Evolutionary conservation across 2,113 vertebrate genomes (phyloP).

Genomic region (Dicentrarchus labrax): DNA sequence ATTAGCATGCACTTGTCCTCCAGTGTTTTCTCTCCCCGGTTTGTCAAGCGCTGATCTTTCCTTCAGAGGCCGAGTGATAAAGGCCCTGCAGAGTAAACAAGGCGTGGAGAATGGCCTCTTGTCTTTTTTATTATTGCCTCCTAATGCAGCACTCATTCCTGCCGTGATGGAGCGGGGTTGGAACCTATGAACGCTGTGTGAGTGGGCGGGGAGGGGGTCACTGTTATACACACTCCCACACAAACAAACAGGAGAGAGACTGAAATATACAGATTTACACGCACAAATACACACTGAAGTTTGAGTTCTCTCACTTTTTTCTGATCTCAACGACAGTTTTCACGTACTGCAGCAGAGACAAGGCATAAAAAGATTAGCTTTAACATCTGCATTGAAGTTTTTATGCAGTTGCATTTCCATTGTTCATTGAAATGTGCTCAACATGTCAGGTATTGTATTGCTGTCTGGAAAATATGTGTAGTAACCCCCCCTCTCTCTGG

Average conservation of each 20-base stretch:
- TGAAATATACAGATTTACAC: slow-evolving; percentile 5
- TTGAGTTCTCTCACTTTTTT: background rate
- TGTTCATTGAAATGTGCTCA: slow-evolving; percentile 41
- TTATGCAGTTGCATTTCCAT: slow-evolving; percentile 4
- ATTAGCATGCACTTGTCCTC: slow-evolving; percentile 71
- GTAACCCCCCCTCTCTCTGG: slow-evolving; percentile 37
- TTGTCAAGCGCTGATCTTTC: slow-evolving; percentile 57
- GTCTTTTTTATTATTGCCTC: slow-evolving; percentile 67
- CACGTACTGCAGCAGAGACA: background rate
- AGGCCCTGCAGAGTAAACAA: slow-evolving; percentile 67
- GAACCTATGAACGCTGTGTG: background rate
- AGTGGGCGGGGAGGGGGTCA: background rate
- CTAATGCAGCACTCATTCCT: slow-evolving; percentile 52
- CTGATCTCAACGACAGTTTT: background rate
- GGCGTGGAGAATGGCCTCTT: slow-evolving; percentile 69
- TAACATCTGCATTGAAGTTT: slow-evolving; percentile 15
- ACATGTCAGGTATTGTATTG: slow-evolving; percentile 56
- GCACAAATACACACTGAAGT: background rate
- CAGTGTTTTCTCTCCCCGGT: slow-evolving; percentile 58
- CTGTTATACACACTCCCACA: background rate
- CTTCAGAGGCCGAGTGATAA: slow-evolving; percentile 56
- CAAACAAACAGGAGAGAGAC: background rate
- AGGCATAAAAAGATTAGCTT: background rate
- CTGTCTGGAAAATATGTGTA: slow-evolving; percentile 58
- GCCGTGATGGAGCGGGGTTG: slow-evolving; percentile 18